Conservation (phyloP, 2,888 invertebrate species). For the Scaptomyza polygonia region DNA sequence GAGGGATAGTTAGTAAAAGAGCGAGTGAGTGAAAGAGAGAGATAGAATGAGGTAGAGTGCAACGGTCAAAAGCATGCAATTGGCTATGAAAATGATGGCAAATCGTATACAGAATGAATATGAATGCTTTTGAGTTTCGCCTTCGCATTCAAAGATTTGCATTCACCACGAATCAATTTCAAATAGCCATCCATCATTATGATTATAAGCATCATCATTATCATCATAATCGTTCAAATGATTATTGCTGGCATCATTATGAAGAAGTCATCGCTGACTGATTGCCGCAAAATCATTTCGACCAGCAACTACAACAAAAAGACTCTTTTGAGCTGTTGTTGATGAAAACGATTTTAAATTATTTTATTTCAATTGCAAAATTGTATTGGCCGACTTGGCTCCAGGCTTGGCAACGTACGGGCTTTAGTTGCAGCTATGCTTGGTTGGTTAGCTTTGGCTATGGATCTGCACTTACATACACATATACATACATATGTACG, state of each 20-base stretch:
- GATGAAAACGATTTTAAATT: slow-evolving; percentile 84
- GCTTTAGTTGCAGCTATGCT: slow-evolving; percentile 34
- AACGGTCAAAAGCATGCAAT: slow-evolving; percentile 69
- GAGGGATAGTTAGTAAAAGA: not conserved
- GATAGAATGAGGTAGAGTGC: not conserved
- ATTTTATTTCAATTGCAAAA: slow-evolving; percentile 79
- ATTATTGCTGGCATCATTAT: slow-evolving; percentile 43
- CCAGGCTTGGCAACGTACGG: slow-evolving; percentile 16
- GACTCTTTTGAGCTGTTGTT: slow-evolving; percentile 77
- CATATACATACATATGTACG: not conserved
- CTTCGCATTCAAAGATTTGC: slow-evolving; percentile 34
- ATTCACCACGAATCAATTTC: slow-evolving; percentile 82
- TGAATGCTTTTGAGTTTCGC: slow-evolving; percentile 29
- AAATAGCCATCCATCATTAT: slow-evolving; percentile 79
- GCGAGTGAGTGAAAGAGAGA: not conserved
- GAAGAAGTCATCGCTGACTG: slow-evolving; percentile 46
- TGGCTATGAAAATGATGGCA: slow-evolving; percentile 70
- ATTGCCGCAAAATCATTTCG: slow-evolving; percentile 68
- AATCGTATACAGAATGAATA: slow-evolving; percentile 25
- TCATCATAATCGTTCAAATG: slow-evolving; percentile 17
- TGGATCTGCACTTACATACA: not conserved
- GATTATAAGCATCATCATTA: slow-evolving; percentile 64
- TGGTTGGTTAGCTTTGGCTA: slow-evolving; percentile 22
- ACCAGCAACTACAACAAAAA: slow-evolving; percentile 26
- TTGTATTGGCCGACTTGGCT: slow-evolving; percentile 57